These are phyloP conservation scores for Eptesicus fuscus DNA, from an alignment of 2,113 vertebrate species.

Conservation along the genomic window DNA sequence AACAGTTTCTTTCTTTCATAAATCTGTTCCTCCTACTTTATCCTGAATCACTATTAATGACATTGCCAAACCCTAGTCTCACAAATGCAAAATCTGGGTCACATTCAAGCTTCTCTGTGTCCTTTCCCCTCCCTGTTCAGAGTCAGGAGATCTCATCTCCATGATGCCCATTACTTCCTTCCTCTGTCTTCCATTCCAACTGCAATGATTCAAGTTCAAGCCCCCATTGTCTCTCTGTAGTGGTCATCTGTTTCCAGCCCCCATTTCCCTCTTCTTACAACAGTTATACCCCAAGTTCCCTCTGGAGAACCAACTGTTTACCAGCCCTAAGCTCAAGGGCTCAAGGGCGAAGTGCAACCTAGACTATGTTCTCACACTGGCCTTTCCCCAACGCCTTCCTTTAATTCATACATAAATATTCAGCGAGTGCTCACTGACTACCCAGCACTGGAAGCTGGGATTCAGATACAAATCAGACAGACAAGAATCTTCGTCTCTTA, in stretches of 20 bases:
- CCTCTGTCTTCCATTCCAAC: background rate
- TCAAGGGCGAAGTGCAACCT: background rate
- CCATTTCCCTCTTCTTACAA: background rate
- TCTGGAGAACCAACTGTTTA: background rate
- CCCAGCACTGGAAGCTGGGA: background rate
- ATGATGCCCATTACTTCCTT: background rate
- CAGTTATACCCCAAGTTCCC: background rate
- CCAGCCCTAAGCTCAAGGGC: background rate
- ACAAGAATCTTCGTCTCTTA: background rate
- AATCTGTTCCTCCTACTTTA: constrained; percentile 50
- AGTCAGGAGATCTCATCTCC: background rate
- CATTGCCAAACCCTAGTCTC: background rate
- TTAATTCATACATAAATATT: background rate
- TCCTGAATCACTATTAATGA: constrained; percentile 19
- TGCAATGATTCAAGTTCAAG: constrained; percentile 1
- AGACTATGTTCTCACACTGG: no score
- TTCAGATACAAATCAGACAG: background rate
- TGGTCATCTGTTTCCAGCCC: constrained; percentile 38
- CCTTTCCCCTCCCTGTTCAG: background rate
- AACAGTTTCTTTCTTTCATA: constrained; percentile 16
- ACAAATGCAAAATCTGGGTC: background rate
- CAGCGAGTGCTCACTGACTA: background rate
- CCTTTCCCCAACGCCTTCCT: background rate
- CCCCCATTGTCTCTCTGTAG: background rate
- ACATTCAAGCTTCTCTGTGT: background rate